Conservation (phyloP, 2,888 invertebrate genomes). For the Stegana nigrithorax region DNA sequence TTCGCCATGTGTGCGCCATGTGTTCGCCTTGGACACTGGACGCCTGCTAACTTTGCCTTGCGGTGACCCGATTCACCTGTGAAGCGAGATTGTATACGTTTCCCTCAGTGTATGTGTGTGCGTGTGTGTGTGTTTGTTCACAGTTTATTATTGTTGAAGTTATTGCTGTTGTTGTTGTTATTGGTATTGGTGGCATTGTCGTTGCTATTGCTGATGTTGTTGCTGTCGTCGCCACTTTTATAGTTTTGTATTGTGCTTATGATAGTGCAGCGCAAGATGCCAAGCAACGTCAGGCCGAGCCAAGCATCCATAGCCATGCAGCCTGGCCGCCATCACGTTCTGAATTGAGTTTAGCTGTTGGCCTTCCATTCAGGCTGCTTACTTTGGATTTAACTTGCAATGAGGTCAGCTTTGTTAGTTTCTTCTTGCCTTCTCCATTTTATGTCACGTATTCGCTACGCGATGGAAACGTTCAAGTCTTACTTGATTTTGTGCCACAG, state of each 20-base stretch:
- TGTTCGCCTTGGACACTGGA: too few relatives aligned
- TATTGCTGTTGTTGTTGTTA: not conserved
- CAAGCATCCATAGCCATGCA: conserved; percentile 16
- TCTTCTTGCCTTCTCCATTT: not conserved
- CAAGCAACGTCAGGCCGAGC: conserved; percentile 47
- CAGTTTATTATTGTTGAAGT: conserved; percentile 14
- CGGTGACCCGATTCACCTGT: conserved; percentile 56
- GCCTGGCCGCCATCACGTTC: not conserved
- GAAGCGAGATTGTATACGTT: conserved; percentile 33
- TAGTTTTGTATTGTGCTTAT: conserved; percentile 51
- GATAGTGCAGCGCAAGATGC: conserved; percentile 53
- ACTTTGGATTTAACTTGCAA: not conserved
- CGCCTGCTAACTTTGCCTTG: not conserved
- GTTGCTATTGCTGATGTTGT: not conserved
- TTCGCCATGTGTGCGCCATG: too few relatives aligned
- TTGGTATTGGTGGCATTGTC: conserved; percentile 17
- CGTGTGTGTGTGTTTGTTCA: too few relatives aligned
- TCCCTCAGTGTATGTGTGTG: too few relatives aligned
- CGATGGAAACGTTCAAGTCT: too few relatives aligned
- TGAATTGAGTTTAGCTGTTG: conserved; percentile 31
- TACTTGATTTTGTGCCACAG: too few relatives aligned
- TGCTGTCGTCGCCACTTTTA: conserved; percentile 10
- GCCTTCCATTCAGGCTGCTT: conserved; percentile 31
- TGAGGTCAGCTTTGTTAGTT: not conserved
- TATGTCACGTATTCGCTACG: too few relatives aligned